Evolutionary conservation across 1,140 invertebrate species (phyloP).

Genomic region (Lasaia peninsularis): DNA sequence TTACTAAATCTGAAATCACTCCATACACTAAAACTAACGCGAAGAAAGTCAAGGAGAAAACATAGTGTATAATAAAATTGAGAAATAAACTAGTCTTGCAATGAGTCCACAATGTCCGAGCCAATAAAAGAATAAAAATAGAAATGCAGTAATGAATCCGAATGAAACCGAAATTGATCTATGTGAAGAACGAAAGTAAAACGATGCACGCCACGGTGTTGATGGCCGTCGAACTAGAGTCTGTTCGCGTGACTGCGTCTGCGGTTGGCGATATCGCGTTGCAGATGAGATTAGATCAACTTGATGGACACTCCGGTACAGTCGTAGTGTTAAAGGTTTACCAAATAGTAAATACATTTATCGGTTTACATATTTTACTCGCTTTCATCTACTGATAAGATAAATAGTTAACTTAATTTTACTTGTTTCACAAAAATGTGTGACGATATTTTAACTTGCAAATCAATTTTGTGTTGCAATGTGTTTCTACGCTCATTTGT

Average conservation of each 20-base stretch:
- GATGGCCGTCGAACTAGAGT: constrained; percentile 13
- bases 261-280: constrained; percentile 23
- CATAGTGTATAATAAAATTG: no score
- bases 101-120: background rate
- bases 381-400: no score
- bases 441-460: no score
- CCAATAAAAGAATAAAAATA: constrained; percentile 1
- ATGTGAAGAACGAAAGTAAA: constrained; percentile 1
- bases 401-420: no score
- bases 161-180: constrained; percentile 9
- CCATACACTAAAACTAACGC: no score
- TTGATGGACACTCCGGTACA: background rate
- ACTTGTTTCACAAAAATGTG: no score
- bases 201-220: constrained; percentile 4
- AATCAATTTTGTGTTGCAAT: no score
- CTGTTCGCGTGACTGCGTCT: constrained; percentile 13
- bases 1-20: no score
- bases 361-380: no score
- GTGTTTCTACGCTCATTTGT: no score
- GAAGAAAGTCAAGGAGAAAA: no score
- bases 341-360: background rate
- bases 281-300: background rate
- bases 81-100: no score
- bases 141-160: background rate
- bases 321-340: background rate